phyloP scores from a whole-genome alignment of 2,888 invertebrate genomes.

The Temnothorax rugatulus region DNA sequence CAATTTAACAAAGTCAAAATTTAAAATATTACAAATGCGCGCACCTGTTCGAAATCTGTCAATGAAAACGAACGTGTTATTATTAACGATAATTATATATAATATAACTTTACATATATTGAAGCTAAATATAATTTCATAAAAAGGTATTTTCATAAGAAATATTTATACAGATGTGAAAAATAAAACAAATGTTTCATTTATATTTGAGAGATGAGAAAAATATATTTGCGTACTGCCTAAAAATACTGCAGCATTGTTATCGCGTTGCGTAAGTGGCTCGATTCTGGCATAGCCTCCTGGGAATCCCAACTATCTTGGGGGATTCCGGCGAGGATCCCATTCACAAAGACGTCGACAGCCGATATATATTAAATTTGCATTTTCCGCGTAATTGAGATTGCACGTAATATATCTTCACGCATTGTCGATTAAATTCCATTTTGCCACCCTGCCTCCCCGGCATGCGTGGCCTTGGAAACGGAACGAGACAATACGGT shows the following conservation, averaged over 20 bases:
- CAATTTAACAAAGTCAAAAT: not conserved
- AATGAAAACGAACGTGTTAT: not conserved
- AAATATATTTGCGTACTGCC: not conserved
- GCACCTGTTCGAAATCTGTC: not conserved
- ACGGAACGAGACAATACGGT: constrained; percentile 51
- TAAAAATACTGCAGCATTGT: constrained; percentile 42
- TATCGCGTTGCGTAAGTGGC: constrained; percentile 48
- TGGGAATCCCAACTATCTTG: constrained; percentile 65
- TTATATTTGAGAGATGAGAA: not conserved
- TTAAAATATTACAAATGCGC: not conserved
- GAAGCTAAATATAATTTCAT: not conserved
- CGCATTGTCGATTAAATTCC: constrained; percentile 78
- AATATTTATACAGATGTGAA: not conserved
- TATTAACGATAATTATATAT: not conserved
- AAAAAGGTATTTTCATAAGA: not conserved
- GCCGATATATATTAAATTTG: constrained; percentile 76
- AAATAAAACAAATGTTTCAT: not conserved
- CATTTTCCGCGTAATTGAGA: constrained; percentile 78
- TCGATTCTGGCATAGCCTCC: constrained; percentile 34
- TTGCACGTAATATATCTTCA: constrained; percentile 76
- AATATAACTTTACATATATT: not conserved
- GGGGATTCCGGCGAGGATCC: constrained; percentile 50
- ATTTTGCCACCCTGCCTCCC: constrained; percentile 45
- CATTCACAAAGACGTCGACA: constrained; percentile 60
- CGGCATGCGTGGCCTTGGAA: constrained; percentile 47